phyloP scores from a whole-genome alignment of 2,797 vertebrate species.

The Malacoctenus gilli region DNA sequence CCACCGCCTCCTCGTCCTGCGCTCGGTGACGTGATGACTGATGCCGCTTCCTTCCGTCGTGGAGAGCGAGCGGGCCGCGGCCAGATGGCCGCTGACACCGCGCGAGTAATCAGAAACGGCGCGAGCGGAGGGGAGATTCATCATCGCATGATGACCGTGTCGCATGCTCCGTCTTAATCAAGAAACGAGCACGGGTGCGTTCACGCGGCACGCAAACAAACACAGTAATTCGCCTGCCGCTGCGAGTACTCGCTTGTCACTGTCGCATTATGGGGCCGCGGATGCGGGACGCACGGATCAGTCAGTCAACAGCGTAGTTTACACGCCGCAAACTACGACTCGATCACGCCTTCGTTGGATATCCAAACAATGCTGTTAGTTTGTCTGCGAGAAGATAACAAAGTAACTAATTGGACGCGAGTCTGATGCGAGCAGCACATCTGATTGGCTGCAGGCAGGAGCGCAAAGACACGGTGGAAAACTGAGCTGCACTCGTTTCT shows the following conservation, averaged over 20 bases:
- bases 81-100: conserved; percentile 46
- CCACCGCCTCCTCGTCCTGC: conserved; percentile 31
- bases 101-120: conserved; percentile 20
- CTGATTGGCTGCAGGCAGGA: no score
- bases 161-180: conserved; percentile 37
- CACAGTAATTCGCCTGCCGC: not conserved
- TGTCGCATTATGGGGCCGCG: conserved; percentile 12
- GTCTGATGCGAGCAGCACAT: no score
- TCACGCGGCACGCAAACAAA: conserved; percentile 17
- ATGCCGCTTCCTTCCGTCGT: conserved; percentile 18
- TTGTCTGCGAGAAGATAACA: no score
- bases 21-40: conserved; percentile 38
- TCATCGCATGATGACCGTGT: conserved; percentile 33
- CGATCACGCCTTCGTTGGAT: no score
- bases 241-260: conserved; percentile 25
- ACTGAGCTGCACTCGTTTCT: no score
- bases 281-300: not conserved
- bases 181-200: not conserved
- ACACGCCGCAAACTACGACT: no score
- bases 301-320: not conserved
- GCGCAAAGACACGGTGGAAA: no score
- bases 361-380: no score
- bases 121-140: conserved; percentile 37
- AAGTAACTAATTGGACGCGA: no score
- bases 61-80: conserved; percentile 13